phyloP scores from a whole-genome alignment of 2,888 invertebrate genomes.

The Poecilus cupreus region DNA sequence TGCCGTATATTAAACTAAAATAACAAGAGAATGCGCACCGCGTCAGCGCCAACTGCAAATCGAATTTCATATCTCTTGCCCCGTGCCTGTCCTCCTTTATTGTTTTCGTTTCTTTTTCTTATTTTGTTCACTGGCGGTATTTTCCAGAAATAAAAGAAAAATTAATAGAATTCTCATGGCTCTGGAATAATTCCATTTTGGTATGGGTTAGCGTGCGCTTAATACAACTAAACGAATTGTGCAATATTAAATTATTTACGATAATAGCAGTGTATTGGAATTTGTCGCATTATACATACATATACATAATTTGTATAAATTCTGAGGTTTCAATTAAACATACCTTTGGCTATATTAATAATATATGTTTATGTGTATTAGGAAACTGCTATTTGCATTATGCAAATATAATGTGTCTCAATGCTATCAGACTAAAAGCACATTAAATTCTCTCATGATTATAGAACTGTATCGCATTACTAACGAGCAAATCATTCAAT shows the following conservation, averaged over 20 bases:
- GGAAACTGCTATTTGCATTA: neutral
- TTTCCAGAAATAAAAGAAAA: slow-evolving; percentile 28
- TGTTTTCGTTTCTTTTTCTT: slow-evolving; percentile 33
- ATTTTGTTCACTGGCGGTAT: neutral
- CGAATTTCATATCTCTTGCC: slow-evolving; percentile 44
- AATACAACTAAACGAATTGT: too few species aligned
- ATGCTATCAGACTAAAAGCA: neutral
- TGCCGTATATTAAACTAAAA: slow-evolving; percentile 46
- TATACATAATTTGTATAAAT: neutral
- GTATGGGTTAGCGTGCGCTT: too few species aligned
- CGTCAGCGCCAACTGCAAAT: slow-evolving; percentile 42
- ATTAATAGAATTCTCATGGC: slow-evolving; percentile 43
- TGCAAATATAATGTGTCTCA: neutral
- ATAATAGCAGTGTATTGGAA: too few species aligned
- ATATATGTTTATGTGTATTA: neutral
- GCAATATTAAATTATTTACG: too few species aligned
- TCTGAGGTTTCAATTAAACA: neutral
- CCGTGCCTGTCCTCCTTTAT: neutral
- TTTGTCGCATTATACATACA: too few species aligned
- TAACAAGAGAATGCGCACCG: slow-evolving; percentile 39
- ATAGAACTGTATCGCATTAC: neutral
- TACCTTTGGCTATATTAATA: neutral
- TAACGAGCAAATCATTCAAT: neutral
- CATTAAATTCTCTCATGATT: too few species aligned
- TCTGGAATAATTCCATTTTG: neutral